Evolutionary conservation across 2,113 vertebrate species (phyloP).

Genomic region (Astur gentilis): DNA sequence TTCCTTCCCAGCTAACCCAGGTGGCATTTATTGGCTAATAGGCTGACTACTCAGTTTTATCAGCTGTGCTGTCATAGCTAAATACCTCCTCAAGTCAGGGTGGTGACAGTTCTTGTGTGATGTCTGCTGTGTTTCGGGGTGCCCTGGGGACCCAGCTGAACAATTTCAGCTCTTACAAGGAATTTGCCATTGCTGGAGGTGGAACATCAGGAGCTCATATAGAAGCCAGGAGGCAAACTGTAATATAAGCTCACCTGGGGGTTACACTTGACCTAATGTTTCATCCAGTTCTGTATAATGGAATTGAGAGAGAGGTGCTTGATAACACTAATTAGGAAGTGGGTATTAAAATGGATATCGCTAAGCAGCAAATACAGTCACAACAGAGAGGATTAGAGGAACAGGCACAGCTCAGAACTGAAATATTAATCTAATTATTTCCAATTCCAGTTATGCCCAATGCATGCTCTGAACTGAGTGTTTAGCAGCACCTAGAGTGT

Average conservation of each 20-base stretch:
- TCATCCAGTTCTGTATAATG: conserved; percentile 6
- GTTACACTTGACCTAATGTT: not conserved
- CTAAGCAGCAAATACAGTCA: conserved; percentile 1
- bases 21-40: not conserved
- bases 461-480: not conserved
- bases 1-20: not conserved
- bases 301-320: not conserved
- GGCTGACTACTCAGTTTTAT: not conserved
- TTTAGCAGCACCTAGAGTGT: not conserved
- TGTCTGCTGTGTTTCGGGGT: not conserved
- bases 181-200: not conserved
- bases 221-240: not conserved
- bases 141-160: not conserved
- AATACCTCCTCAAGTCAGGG: not conserved
- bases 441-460: not conserved
- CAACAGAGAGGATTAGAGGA: conserved; percentile 27
- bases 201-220: not conserved
- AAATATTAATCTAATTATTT: conserved; percentile 29
- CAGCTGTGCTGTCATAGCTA: not conserved
- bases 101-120: not conserved
- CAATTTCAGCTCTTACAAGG: not conserved
- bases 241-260: not conserved
- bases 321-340: conserved; percentile 36
- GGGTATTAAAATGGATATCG: not conserved
- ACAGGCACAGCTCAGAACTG: not conserved